Conservation (phyloP, 2,113 vertebrate species). For the Erythrocercus mccallii region DNA sequence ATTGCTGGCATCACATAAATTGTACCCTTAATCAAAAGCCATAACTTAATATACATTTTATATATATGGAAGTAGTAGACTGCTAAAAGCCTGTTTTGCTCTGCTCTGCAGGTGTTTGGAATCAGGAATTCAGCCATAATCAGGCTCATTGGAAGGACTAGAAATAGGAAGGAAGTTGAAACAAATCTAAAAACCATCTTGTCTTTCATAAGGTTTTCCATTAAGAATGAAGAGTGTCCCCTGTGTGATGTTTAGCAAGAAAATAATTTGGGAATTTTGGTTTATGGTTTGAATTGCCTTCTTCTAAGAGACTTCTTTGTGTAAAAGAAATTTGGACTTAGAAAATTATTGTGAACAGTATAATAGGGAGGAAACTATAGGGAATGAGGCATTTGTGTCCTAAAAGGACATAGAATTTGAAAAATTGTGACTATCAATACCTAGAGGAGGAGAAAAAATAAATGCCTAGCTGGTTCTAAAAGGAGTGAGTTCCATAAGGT, state of each 20-base stretch:
- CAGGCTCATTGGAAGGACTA: neutral
- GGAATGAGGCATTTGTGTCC: neutral
- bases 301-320: neutral
- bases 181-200: neutral
- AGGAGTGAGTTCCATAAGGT: neutral
- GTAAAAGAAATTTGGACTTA: neutral
- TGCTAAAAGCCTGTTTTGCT: neutral
- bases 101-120: neutral
- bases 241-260: neutral
- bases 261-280: neutral
- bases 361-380: neutral
- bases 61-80: neutral
- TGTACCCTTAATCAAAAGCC: neutral
- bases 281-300: neutral
- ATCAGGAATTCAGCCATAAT: neutral
- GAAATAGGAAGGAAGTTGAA: neutral
- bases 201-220: neutral
- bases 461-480: neutral
- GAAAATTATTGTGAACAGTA: neutral
- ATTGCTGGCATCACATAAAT: neutral
- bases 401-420: neutral
- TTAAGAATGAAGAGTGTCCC: neutral
- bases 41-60: neutral
- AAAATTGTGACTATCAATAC: neutral
- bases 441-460: neutral